phyloP scores from a whole-genome alignment of 2,888 invertebrate species.

The Drosophila mimetica region DNA sequence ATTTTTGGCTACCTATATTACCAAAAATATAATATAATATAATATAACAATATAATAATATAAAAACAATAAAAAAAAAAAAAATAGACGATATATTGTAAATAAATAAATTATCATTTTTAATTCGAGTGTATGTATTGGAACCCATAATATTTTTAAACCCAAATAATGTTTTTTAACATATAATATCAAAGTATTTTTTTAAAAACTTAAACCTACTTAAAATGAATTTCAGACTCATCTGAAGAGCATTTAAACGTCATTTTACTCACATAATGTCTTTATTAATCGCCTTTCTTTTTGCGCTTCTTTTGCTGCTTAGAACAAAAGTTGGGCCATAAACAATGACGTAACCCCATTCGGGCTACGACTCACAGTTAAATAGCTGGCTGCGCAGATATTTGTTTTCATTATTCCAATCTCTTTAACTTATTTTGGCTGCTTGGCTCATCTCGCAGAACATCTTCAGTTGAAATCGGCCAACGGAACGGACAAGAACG shows the following conservation, averaged over 20 bases:
- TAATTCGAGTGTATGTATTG: too few species aligned
- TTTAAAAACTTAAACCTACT: background rate
- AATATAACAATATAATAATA: background rate
- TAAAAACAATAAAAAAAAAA: background rate
- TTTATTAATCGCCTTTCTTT: constrained; percentile 29
- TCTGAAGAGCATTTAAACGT: constrained; percentile 4
- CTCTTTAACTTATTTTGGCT: constrained; percentile 65
- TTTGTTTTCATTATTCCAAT: constrained; percentile 69
- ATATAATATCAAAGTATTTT: too few species aligned
- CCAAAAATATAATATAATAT: too few species aligned
- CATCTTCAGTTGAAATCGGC: constrained; percentile 55
- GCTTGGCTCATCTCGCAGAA: constrained; percentile 63
- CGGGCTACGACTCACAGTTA: constrained; percentile 31
- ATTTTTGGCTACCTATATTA: background rate
- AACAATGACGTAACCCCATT: constrained; percentile 76
- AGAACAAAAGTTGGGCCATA: constrained; percentile 66
- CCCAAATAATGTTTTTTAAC: background rate
- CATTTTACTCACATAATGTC: background rate
- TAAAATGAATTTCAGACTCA: background rate
- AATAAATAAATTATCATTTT: background rate
- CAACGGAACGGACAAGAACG: constrained; percentile 51
- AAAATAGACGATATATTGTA: too few species aligned
- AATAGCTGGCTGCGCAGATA: constrained; percentile 55
- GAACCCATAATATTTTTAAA: too few species aligned
- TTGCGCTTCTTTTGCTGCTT: constrained; percentile 18